Evolutionary conservation across 2,888 invertebrate species (phyloP), one percentile per base, ranked within the genome.

Genomic region (Notodonta ziczac): DNA sequence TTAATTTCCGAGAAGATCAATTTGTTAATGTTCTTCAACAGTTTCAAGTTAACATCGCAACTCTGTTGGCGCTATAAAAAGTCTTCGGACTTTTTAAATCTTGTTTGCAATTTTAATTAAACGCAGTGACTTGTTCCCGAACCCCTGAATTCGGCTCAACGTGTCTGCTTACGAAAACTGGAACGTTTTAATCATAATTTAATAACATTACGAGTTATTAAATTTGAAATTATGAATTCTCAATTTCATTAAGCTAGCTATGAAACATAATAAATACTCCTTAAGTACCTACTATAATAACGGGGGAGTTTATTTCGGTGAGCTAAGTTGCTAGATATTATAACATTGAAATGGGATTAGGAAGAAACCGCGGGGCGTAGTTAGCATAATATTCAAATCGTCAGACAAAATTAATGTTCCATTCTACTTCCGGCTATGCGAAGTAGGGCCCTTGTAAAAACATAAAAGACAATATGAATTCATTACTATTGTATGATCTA

Each of bases 311-410:
- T 73, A 76, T 73, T 71, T 69, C 56, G 59, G 66, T 52, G 57
- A 63, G 62, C 65, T 65, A 62, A 67, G 51, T 64, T 54, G 56
- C 48, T 57, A 71, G 70, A 70, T 69, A 73, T 74, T 78, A 75
- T 68, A 77, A 70, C 72, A 77, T 72, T 69, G 69, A 69, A 75
- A 72, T 73, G 67, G 71, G 70, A 75, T 77, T 75, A 73, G 63
- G 69, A 70, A 73, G 66, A 73, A 65, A 66, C 66, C 60, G 59
- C 57, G 62, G 67, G 63, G 64, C 59, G 67, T 69, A 73, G 65
- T 77, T 76, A 73, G 72, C 69, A 77, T 79, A 78, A 77, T 76
- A 76, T 77, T 76, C 76, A 65, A 69, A 78, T 78, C 72, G 69
- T 73, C 73, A 62, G 62, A 64, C 66, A 60, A 60, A 73, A 74